These are phyloP conservation scores for Toxostoma redivivum DNA, from an alignment of 2,113 vertebrate species.

Conservation along the genomic window DNA sequence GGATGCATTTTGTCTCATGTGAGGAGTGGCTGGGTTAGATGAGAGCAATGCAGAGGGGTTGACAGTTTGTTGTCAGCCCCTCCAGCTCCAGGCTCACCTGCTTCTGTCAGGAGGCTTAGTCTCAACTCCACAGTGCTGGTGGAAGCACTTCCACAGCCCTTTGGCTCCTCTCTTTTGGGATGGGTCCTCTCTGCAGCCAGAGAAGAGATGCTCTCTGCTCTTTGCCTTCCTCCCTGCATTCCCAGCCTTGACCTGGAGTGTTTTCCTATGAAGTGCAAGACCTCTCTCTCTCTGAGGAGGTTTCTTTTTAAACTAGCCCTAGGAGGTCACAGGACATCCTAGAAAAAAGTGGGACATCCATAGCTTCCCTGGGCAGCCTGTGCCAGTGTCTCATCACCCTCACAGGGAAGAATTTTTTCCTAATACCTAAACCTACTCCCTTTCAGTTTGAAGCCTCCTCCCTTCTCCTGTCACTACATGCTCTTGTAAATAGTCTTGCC, in stretches of 20 bases:
- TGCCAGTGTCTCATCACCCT: background rate
- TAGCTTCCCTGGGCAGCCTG: background rate
- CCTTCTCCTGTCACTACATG: too few relatives aligned
- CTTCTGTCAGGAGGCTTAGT: background rate
- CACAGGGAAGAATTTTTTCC: background rate
- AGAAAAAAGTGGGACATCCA: background rate
- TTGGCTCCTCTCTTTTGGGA: background rate
- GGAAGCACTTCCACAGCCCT: background rate
- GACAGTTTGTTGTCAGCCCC: background rate
- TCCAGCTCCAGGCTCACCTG: background rate
- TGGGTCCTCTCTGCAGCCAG: background rate
- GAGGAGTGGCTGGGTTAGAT: background rate
- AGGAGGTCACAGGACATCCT: background rate
- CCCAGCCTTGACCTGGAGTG: background rate
- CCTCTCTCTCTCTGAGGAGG: background rate
- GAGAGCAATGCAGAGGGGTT: rapidly evolving
- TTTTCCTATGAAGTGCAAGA: background rate
- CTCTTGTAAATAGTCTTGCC: background rate
- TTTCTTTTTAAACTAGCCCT: background rate
- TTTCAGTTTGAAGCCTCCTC: background rate
- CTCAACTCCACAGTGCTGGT: background rate
- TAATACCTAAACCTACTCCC: background rate
- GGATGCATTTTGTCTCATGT: background rate
- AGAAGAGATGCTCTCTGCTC: background rate
- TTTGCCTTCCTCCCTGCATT: background rate